Evolutionary conservation across 2,888 invertebrate genomes (phyloP), one percentile per base, ranked within the genome.

Genomic region (Sarcophaga variegata): DNA sequence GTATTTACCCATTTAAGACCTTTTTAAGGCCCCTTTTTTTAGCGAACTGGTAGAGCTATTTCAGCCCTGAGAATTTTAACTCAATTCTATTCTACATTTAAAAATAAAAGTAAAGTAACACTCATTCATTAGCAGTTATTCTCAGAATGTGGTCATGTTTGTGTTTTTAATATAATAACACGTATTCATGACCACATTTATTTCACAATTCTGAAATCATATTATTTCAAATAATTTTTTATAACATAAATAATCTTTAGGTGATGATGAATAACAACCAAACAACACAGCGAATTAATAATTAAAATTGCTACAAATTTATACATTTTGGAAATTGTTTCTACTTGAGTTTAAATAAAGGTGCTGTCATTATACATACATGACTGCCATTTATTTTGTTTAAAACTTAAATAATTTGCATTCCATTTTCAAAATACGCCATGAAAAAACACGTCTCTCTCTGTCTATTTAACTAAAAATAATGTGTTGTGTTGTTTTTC

Each of bases 251-350:
- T 67, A 49, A 69, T 22, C 27, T 11, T 27, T 12, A 71, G 45
- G 47, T 49, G 25, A 49, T 63, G 74, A 75, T 75, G 62, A 75
- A 63, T 75, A 75, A 49, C 2, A 22, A 22, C 22, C 22, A 63
- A 63, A 37, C 62, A 49, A 75, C 62, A 22, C 62, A 47, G n/a
- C 10, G n/a, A 63, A 75, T 63, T 75, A 47, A 66, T 64, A 27
- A 64, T 49, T 17, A 54, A 54, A 54, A 54, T 4, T 54, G 54
- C 54, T 12, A 49, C 14, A 49, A 49, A 6, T 37, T 37, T 6
- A 37, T 2, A 37, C 3, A 6, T 37, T 37, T 37, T 37, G 37
- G 6, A 37, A 37, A 37, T 37, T 37, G 37, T 49, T 49, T 49
- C 11, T 49, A 11, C 2, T 3, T 49, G 49, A 49, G 14, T 17